Evolutionary conservation across 2,113 vertebrate genomes (phyloP).

Genomic region (Cynoglossus semilaevis): DNA sequence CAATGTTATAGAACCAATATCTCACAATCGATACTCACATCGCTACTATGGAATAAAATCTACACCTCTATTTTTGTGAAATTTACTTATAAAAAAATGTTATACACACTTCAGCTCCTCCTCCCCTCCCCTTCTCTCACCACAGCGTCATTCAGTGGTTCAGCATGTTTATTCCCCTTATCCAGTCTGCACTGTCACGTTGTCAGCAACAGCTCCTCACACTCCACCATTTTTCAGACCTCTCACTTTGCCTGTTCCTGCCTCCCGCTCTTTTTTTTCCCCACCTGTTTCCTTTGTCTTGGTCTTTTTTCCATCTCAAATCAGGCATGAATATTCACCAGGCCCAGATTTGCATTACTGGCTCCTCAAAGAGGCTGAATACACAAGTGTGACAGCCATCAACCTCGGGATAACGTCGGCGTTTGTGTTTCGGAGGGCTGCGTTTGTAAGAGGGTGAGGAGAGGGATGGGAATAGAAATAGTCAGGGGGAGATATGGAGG

Average conservation of each 20-base stretch:
- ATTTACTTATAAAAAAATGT: too few relatives aligned
- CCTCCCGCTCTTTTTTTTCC: too few relatives aligned
- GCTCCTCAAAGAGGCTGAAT: conserved; percentile 60
- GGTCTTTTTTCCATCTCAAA: conserved; percentile 42
- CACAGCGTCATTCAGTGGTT: conserved; percentile 26
- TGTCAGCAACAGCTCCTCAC: conserved; percentile 18
- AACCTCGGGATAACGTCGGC: conserved; percentile 48
- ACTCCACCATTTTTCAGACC: conserved; percentile 28
- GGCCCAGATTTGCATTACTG: conserved; percentile 62
- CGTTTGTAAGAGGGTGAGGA: conserved; percentile 29
- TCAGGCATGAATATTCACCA: conserved; percentile 63
- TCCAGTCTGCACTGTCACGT: conserved; percentile 44
- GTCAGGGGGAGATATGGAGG: conserved; percentile 23
- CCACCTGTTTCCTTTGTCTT: background rate
- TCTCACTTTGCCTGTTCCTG: conserved; percentile 46
- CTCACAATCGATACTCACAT: too few relatives aligned
- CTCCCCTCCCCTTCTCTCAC: too few relatives aligned
- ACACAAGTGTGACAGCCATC: conserved; percentile 70
- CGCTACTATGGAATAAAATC: too few relatives aligned
- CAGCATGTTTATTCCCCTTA: conserved; percentile 52
- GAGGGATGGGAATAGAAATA: too few relatives aligned
- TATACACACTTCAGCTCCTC: background rate
- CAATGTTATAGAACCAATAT: too few relatives aligned
- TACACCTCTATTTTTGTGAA: too few relatives aligned
- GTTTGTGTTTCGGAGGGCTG: conserved; percentile 44